These are phyloP conservation scores for Eumacrocentrus americanus DNA, from an alignment of 2,888 invertebrate genomes.

Conservation along the genomic window DNA sequence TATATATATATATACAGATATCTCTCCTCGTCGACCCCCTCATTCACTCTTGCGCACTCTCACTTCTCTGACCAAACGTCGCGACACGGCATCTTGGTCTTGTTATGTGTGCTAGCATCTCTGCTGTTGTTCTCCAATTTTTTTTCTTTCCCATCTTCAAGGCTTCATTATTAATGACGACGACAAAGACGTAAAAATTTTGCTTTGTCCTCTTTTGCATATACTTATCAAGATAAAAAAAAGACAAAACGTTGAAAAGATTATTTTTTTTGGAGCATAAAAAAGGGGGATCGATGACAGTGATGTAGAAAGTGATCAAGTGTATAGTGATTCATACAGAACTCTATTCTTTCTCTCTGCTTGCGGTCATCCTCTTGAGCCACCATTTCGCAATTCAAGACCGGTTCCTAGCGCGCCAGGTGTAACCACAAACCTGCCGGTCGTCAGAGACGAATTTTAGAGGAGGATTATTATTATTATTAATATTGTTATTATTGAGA, in stretches of 20 bases:
- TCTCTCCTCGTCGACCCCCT: no score
- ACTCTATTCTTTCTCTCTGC: conserved; percentile 13
- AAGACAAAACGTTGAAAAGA: no score
- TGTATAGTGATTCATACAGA: background rate
- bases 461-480: no score
- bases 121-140: background rate
- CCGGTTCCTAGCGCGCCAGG: conserved; percentile 20
- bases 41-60: conserved; percentile 27
- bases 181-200: no score
- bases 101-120: background rate
- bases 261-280: background rate
- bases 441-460: conserved; percentile 26
- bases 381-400: conserved; percentile 13
- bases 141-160: no score
- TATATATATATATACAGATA: background rate
- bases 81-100: background rate
- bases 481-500: no score
- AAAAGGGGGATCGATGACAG: background rate
- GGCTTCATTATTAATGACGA: no score
- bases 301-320: background rate
- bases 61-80: conserved; percentile 4
- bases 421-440: conserved; percentile 26
- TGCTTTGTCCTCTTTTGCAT: no score
- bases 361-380: conserved; percentile 15
- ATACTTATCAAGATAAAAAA: no score